A percentile compares a stretch with the other conserved stretches of the same genome.
Evolutionary conservation across 2,113 vertebrate species (phyloP).

Genomic region (Ifrita kowaldi): DNA sequence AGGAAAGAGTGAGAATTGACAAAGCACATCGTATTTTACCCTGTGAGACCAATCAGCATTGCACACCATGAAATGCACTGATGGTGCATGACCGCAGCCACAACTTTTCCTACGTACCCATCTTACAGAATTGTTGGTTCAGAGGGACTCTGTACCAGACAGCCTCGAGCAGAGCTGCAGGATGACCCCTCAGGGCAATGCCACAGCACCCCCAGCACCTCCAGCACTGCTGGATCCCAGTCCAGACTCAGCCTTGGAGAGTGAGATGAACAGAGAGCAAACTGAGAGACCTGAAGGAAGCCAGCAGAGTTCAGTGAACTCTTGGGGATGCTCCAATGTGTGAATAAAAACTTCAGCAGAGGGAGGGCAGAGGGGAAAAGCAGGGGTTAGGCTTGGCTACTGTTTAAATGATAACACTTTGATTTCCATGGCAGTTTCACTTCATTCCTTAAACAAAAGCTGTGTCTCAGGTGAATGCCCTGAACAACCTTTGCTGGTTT

Average conservation of each 20-base stretch:
- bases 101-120: fast-evolving
- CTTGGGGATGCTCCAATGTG: background rate
- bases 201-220: background rate
- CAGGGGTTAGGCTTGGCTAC: background rate
- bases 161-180: background rate
- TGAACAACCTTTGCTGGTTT: background rate
- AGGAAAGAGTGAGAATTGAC: background rate
- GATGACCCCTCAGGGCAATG: background rate
- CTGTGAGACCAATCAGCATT: background rate
- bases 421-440: background rate
- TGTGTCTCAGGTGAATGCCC: background rate
- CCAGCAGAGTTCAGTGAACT: background rate
- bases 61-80: background rate
- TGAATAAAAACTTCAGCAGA: background rate
- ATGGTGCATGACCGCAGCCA: background rate
- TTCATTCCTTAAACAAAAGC: background rate
- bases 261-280: background rate
- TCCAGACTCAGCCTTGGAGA: background rate
- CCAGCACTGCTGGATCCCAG: background rate
- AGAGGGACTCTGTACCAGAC: background rate
- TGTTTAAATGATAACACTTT: background rate
- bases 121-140: background rate
- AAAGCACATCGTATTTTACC: background rate
- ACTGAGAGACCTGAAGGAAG: background rate
- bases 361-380: background rate